Evolutionary conservation across 2,113 vertebrate genomes (phyloP).

Genomic region (Peucedramus taeniatus): DNA sequence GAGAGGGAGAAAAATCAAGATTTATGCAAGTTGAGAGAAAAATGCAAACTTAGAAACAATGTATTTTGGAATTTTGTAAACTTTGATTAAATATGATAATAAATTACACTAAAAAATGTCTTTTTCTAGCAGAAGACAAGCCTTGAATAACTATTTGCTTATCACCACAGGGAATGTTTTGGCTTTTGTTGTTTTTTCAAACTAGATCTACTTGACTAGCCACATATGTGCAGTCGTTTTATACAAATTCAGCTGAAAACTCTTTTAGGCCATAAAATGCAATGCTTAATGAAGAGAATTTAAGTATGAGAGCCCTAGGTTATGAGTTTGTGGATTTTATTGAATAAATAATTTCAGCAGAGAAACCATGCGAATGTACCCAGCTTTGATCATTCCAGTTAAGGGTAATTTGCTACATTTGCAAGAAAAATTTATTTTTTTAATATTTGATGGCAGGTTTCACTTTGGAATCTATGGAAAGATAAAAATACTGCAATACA

Average conservation of each 20-base stretch:
- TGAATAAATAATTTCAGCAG: slow-evolving; percentile 15
- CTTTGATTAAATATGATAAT: background rate
- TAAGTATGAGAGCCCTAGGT: background rate
- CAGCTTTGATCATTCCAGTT: background rate
- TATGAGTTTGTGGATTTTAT: background rate
- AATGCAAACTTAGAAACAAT: background rate
- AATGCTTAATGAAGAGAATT: background rate
- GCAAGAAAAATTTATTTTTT: background rate
- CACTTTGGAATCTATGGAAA: background rate
- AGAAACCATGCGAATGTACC: background rate
- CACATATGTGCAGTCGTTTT: background rate
- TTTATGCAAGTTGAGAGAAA: background rate
- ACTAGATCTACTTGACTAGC: background rate
- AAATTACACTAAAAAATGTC: background rate
- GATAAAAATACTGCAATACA: background rate
- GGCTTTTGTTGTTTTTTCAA: background rate
- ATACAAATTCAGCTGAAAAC: background rate
- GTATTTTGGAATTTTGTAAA: background rate
- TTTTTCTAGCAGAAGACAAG: background rate
- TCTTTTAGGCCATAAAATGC: background rate
- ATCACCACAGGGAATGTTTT: background rate
- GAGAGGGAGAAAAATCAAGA: background rate
- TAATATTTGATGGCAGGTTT: background rate
- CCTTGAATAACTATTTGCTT: background rate
- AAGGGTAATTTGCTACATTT: background rate